Conservation (phyloP, 2,888 invertebrate species). For the Synergus umbraculus region DNA sequence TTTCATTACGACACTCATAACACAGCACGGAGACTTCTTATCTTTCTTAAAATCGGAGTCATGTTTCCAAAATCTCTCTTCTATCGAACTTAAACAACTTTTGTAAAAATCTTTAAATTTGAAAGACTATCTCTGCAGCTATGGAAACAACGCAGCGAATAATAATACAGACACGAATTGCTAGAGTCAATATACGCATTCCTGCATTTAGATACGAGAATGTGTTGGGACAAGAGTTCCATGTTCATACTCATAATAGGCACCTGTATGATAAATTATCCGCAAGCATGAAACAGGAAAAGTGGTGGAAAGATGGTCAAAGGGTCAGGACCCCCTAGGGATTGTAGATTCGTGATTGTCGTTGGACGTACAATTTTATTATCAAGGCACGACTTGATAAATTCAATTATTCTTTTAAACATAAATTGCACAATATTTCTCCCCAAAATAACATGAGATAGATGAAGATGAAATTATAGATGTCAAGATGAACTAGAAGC, state of each 20-base stretch:
- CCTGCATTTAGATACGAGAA: slow-evolving; percentile 21
- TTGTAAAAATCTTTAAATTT: not conserved
- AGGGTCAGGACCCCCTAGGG: not conserved
- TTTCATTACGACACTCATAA: not conserved
- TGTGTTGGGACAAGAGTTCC: not conserved
- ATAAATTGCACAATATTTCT: not conserved
- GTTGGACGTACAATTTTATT: not conserved
- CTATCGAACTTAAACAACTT: no score
- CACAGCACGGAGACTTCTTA: no score
- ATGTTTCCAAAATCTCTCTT: no score
- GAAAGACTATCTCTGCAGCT: not conserved
- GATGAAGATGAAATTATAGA: no score
- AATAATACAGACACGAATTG: slow-evolving; percentile 17
- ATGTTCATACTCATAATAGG: not conserved
- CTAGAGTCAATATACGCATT: slow-evolving; percentile 34
- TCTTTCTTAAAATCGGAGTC: no score
- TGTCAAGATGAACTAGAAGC: no score
- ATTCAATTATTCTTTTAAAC: not conserved
- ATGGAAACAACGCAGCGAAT: slow-evolving; percentile 4
- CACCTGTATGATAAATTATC: not conserved
- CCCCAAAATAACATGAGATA: no score
- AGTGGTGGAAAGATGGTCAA: not conserved
- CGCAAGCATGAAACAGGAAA: not conserved
- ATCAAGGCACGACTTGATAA: not conserved
- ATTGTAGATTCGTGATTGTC: not conserved